A percentile compares a stretch with the other conserved stretches of the same genome.
Evolutionary conservation across 2,113 vertebrate species (phyloP).

Genomic region (Cyprinodon tularosa): DNA sequence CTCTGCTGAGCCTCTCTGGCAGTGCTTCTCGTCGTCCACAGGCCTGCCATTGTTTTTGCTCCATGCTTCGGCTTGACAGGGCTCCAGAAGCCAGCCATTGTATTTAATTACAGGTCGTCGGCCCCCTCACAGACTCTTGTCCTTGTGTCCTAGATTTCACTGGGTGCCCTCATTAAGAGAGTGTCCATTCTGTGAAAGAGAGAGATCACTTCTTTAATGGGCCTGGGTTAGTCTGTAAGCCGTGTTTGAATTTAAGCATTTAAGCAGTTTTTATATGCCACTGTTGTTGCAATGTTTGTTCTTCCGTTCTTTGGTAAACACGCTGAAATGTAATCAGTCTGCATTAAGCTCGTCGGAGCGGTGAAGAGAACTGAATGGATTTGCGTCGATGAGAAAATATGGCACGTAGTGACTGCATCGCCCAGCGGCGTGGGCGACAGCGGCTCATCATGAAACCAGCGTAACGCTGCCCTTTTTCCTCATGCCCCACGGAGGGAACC

Average conservation of each 20-base stretch:
- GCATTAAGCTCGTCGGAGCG: conserved; percentile 37
- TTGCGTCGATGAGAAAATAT: conserved; percentile 72
- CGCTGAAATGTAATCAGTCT: conserved; percentile 43
- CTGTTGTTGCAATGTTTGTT: conserved; percentile 42
- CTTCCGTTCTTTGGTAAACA: neutral
- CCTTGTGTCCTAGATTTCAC: conserved; percentile 80
- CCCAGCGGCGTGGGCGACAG: conserved; percentile 38
- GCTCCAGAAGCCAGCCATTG: conserved; percentile 78
- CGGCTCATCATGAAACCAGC: conserved; percentile 31
- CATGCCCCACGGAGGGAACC: neutral
- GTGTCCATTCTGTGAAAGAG: conserved; percentile 33
- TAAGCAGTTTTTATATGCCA: conserved; percentile 17
- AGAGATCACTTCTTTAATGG: conserved; percentile 31
- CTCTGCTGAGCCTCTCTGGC: conserved; percentile 49
- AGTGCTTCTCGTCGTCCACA: conserved; percentile 62
- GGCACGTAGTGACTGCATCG: conserved; percentile 44
- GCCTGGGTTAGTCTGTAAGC: conserved; percentile 39
- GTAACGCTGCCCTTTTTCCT: conserved; percentile 11
- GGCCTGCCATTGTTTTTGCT: conserved; percentile 74
- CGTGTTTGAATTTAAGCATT: conserved; percentile 12
- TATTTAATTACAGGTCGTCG: conserved; percentile 80
- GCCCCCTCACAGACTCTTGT: conserved; percentile 73
- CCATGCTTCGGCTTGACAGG: conserved; percentile 65
- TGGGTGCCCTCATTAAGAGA: conserved; percentile 77
- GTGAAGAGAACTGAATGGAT: conserved; percentile 39